Evolutionary conservation across 1,140 invertebrate species (phyloP).

Genomic region (Holotrichia oblita): DNA sequence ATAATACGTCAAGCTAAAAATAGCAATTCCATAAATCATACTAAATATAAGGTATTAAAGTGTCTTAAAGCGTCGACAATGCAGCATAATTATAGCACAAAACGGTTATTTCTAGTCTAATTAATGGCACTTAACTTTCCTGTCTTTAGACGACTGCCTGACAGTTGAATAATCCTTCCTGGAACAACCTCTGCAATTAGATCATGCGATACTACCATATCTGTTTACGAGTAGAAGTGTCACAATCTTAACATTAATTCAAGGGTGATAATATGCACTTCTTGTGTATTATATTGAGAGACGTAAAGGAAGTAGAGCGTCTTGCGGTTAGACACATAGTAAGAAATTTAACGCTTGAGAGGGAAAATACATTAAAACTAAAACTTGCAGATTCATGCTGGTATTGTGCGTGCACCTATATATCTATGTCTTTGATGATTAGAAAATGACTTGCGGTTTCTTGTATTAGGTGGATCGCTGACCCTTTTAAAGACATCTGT

Average conservation of each 20-base stretch:
- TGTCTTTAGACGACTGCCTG: neutral
- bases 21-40: constrained; percentile 27
- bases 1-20: constrained; percentile 4
- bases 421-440: constrained; percentile 20
- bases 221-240: neutral
- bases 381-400: constrained; percentile 3
- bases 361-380: constrained; percentile 32
- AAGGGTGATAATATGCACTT: neutral
- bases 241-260: neutral
- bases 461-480: constrained; percentile 25
- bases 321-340: neutral
- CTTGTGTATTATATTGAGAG: neutral
- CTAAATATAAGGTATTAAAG: constrained; percentile 24
- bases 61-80: constrained; percentile 17
- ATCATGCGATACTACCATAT: constrained; percentile 21
- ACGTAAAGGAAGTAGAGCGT: neutral
- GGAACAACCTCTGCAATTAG: neutral
- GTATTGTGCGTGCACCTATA: neutral
- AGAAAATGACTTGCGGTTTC: constrained; percentile 33
- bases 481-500: constrained; percentile 37
- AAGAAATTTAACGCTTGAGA: constrained; percentile 24
- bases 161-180: constrained; percentile 8
- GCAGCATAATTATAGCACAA: constrained; percentile 29
- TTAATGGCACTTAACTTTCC: constrained; percentile 33
- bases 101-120: constrained; percentile 1